Conservation (phyloP, 2,888 invertebrate species). For the Megalurothrips usitatus region DNA sequence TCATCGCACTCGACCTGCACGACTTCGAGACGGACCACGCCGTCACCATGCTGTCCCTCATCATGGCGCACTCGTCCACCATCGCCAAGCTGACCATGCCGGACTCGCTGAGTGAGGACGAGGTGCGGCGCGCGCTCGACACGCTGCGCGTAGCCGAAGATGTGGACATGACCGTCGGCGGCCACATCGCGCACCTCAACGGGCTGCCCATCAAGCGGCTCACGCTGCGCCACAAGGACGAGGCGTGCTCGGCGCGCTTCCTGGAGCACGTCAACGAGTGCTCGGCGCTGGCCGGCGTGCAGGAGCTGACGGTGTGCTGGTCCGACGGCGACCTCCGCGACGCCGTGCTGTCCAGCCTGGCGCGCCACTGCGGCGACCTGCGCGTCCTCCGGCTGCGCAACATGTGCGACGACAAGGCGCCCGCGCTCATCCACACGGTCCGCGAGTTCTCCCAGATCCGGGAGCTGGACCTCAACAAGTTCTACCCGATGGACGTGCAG, state of each 20-base stretch:
- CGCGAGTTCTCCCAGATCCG: background rate
- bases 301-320: background rate
- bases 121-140: constrained; percentile 1
- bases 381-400: background rate
- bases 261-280: constrained; percentile 3
- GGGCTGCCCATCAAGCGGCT: background rate
- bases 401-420: constrained; percentile 22
- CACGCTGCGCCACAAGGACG: constrained; percentile 20
- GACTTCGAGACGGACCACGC: constrained; percentile 15
- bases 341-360: constrained; percentile 12
- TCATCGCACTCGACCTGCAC: background rate
- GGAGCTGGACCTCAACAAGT: constrained; percentile 16
- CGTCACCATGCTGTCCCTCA: constrained; percentile 12
- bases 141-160: constrained; percentile 2
- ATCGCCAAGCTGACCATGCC: constrained; percentile 1
- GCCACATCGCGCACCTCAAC: constrained; percentile 23
- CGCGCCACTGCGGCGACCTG: background rate
- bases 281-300: constrained; percentile 11
- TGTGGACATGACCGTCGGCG: background rate
- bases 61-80: background rate
- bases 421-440: background rate
- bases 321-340: constrained; percentile 11
- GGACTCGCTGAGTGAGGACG: constrained; percentile 13
- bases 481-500: constrained; percentile 23
- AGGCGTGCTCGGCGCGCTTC: background rate